Percentiles rank a stretch among this genome's conserved stretches.
Conservation (phyloP, 2,113 vertebrate species). For the Python bivittatus region DNA sequence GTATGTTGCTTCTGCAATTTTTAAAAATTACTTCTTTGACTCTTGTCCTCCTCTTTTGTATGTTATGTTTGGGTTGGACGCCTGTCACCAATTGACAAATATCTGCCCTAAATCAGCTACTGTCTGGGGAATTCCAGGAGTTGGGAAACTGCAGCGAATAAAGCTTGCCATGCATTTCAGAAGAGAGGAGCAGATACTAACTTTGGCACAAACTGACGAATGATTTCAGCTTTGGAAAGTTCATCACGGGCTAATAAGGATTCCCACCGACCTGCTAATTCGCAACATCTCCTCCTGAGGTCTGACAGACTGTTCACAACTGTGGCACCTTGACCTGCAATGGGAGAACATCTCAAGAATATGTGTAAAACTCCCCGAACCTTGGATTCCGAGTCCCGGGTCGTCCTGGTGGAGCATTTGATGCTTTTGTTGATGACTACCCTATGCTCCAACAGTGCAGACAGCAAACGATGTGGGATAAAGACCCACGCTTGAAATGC, state of each 20-base stretch:
- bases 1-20: neutral
- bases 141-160: neutral
- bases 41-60: too few species aligned
- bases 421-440: neutral
- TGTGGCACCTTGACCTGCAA: neutral
- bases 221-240: neutral
- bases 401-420: neutral
- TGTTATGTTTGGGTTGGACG: too few species aligned
- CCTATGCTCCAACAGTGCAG: neutral
- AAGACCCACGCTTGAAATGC: fast-evolving
- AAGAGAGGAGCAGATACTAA: neutral
- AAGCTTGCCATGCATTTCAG: neutral
- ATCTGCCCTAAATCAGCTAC: neutral
- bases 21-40: neutral
- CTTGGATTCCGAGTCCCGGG: neutral
- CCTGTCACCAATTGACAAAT: neutral
- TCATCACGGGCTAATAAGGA: neutral
- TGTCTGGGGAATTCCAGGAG: neutral
- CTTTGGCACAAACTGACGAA: neutral
- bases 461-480: neutral
- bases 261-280: neutral
- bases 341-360: neutral
- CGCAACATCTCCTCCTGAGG: neutral
- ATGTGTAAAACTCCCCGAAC: neutral
- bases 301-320: neutral